phyloP scores from a whole-genome alignment of 2,888 invertebrate species.

The Biston betularia region DNA sequence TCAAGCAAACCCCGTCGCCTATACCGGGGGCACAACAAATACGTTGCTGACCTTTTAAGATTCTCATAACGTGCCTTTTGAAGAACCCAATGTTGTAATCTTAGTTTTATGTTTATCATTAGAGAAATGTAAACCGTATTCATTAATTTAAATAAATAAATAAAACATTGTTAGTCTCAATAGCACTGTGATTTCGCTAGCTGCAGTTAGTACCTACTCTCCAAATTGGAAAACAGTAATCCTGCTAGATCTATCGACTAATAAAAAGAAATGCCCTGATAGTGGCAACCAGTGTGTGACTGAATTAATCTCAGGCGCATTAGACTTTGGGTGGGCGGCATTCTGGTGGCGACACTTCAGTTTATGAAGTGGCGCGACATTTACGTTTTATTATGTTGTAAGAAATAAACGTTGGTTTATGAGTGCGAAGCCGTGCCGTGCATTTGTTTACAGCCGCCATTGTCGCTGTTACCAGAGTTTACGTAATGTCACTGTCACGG shows the following conservation, averaged over 20 bases:
- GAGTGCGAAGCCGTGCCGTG: conserved; percentile 32
- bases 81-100: too few species aligned
- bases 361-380: conserved; percentile 37
- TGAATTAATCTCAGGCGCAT: background rate
- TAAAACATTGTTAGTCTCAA: too few species aligned
- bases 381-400: conserved; percentile 35
- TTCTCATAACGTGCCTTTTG: too few species aligned
- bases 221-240: too few species aligned
- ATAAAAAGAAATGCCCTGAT: background rate
- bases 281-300: background rate
- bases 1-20: too few species aligned
- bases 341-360: background rate
- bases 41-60: too few species aligned
- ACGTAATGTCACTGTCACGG: conserved; percentile 8
- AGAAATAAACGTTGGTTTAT: conserved; percentile 39
- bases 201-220: too few species aligned
- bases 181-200: too few species aligned
- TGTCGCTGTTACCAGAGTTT: conserved; percentile 12
- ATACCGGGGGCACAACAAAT: too few species aligned
- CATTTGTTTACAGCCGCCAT: conserved; percentile 38
- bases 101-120: too few species aligned
- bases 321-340: background rate
- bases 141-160: too few species aligned
- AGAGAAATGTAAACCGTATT: too few species aligned
- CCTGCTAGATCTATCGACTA: background rate